Evolutionary conservation across 1,140 invertebrate genomes (phyloP).

Genomic region (Muscidifurax raptorellus): DNA sequence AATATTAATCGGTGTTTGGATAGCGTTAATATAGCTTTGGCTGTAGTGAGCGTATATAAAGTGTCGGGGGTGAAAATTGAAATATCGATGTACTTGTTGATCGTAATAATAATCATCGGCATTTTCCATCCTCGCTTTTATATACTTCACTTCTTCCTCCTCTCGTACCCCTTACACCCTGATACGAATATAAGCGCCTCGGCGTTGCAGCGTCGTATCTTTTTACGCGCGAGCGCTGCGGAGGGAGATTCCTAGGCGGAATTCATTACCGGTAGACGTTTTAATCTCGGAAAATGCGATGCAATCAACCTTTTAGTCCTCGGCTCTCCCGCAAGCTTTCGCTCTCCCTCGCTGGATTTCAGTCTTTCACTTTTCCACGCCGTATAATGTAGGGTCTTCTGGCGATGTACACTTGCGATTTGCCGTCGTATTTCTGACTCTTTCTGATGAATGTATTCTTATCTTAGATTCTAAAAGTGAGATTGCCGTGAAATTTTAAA

Average conservation of each 20-base stretch:
- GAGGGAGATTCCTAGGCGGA: slow-evolving; percentile 4
- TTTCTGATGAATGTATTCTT: not conserved
- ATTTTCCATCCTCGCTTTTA: no score
- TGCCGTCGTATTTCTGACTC: not conserved
- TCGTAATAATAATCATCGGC: no score
- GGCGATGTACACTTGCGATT: not conserved
- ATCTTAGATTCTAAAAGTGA: no score
- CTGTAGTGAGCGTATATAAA: no score
- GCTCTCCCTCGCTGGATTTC: not conserved
- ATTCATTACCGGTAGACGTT: slow-evolving; percentile 40
- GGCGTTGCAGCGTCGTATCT: not conserved
- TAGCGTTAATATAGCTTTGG: no score
- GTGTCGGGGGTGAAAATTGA: no score
- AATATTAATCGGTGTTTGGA: no score
- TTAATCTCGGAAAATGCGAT: slow-evolving; percentile 42
- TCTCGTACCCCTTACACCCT: no score
- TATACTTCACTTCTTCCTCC: no score
- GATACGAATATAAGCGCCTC: not conserved
- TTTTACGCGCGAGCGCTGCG: not conserved
- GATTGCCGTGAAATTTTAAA: no score
- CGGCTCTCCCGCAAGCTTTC: not conserved
- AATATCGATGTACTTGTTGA: no score
- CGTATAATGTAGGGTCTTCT: not conserved
- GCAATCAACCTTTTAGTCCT: slow-evolving; percentile 35
- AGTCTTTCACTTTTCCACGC: not conserved